Evolutionary conservation across 2,113 vertebrate genomes (phyloP), one percentile per base, ranked within the genome.

Genomic region (Pagrus major): DNA sequence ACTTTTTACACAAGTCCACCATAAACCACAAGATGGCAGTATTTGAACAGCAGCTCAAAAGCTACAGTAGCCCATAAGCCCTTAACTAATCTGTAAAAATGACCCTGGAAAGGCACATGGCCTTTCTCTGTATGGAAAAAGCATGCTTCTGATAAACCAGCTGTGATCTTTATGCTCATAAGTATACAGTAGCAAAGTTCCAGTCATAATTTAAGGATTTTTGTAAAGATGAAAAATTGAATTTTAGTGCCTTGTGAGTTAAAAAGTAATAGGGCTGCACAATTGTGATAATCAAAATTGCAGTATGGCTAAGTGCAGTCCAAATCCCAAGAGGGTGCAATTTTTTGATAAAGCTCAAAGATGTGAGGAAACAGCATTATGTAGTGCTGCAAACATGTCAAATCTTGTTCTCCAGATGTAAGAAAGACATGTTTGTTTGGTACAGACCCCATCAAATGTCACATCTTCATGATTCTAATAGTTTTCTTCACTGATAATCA

Each of bases 21-120:
- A n/a, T 15, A 21, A 44, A 20, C 90, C 92, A 93, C 83, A 66
- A 76, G 90, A 37, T 89, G 90, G 91, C 90, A 87, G 86, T 61
- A 76, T 86, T 81, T 69, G 51, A 84, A 64, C 68, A 78, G 44
- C 46, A 52, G 12, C 44, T 51, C 15, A 23, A n/a, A 51, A 7
- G 18, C 8, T 27, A 55, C 10, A 71, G 56, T 4, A 16, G 51
- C 61, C 10, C 18, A n/a, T 59, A 49, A 56, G 0, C 7, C 18
- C 25, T 8, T 10, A 21, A 33, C 37, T 42, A 25, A 74, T 55
- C 39, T 51, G 51, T 58, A 21, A 58, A 61, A 75, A 68, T 77
- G 11, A 44, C 51, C 9, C 1, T 44, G 55, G 25, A 25, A 18
- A 37, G 37, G 23, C n/a, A 21, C 8, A 44, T 18, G 18, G 46